A percentile compares a stretch with the other conserved stretches of the same genome.
These are phyloP conservation scores for Archegozetes longisetosus DNA, from an alignment of 1,140 invertebrate genomes.

Conservation along the genomic window DNA sequence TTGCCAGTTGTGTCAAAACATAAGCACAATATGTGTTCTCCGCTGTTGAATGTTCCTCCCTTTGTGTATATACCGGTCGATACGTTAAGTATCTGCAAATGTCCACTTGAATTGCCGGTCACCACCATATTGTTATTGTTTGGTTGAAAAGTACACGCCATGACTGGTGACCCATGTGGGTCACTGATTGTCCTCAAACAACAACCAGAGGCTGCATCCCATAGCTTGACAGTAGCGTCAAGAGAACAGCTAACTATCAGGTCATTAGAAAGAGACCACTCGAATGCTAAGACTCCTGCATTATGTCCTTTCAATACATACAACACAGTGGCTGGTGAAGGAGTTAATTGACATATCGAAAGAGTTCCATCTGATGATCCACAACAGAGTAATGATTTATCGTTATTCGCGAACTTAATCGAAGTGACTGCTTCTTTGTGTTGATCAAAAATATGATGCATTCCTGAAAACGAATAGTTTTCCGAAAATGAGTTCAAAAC, in stretches of 20 bases:
- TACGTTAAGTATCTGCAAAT: slow-evolving; percentile 62
- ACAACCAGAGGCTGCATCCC: slow-evolving; percentile 41
- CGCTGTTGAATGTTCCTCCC: slow-evolving; percentile 20
- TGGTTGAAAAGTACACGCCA: slow-evolving; percentile 64
- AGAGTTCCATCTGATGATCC: slow-evolving; percentile 60
- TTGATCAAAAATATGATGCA: slow-evolving; percentile 39
- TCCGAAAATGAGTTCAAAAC: slow-evolving; percentile 14
- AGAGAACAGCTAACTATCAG: slow-evolving; percentile 56
- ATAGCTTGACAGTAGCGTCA: slow-evolving; percentile 56
- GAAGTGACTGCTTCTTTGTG: slow-evolving; percentile 59
- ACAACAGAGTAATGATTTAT: slow-evolving; percentile 57
- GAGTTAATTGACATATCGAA: slow-evolving; percentile 60
- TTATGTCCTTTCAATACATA: slow-evolving; percentile 55
- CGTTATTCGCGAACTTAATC: slow-evolving; percentile 75
- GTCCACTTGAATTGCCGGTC: slow-evolving; percentile 57
- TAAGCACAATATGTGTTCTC: slow-evolving; percentile 5
- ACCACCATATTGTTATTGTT: slow-evolving; percentile 76
- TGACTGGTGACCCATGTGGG: slow-evolving; percentile 42
- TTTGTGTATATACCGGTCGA: slow-evolving; percentile 61
- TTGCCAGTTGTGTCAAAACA: slow-evolving; percentile 29
- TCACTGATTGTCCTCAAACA: slow-evolving; percentile 50
- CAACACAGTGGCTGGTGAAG: slow-evolving; percentile 46
- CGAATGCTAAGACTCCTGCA: slow-evolving; percentile 53
- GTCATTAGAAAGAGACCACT: slow-evolving; percentile 75
- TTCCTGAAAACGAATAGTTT: slow-evolving; percentile 34